These are phyloP conservation scores for Copsychus sechellarum DNA, from an alignment of 2,113 vertebrate genomes.

Conservation along the genomic window DNA sequence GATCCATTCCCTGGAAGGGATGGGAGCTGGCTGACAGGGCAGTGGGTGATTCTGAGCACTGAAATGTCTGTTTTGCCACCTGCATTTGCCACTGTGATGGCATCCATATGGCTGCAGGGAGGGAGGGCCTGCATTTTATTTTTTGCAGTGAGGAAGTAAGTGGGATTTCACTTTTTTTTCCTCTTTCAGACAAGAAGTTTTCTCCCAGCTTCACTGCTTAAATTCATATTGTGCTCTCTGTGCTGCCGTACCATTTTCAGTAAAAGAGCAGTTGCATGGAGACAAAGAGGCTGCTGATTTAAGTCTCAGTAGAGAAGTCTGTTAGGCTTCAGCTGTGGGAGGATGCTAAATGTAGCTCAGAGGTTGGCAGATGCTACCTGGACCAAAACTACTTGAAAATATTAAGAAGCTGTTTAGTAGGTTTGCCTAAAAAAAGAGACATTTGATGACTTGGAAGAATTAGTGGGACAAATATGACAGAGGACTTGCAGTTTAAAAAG, in stretches of 20 bases:
- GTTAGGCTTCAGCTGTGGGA: constrained; percentile 42
- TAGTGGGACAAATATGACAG: not conserved
- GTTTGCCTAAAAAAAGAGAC: constrained; percentile 2
- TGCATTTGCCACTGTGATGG: not conserved
- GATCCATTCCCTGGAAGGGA: not conserved
- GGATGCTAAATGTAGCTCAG: constrained; percentile 53
- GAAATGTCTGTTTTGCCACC: not conserved
- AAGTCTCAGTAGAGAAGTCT: constrained; percentile 43
- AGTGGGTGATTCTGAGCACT: not conserved
- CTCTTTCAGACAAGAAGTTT: not conserved
- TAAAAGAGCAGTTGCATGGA: constrained; percentile 62
- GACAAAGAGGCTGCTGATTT: constrained; percentile 53
- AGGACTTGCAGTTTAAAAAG: constrained; percentile 8
- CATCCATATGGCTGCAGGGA: not conserved
- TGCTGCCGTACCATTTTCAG: constrained; percentile 38
- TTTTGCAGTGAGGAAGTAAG: constrained; percentile 27
- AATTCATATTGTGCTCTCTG: constrained; percentile 45
- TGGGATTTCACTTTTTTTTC: not conserved
- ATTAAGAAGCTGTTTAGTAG: constrained; percentile 54
- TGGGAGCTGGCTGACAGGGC: not conserved
- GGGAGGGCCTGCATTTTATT: not conserved
- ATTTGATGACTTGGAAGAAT: constrained; percentile 11
- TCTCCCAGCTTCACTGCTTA: not conserved
- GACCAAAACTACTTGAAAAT: constrained; percentile 57
- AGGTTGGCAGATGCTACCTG: constrained; percentile 60